phyloP scores from a whole-genome alignment of 1,140 invertebrate species.

The Drosophila ogumai region DNA sequence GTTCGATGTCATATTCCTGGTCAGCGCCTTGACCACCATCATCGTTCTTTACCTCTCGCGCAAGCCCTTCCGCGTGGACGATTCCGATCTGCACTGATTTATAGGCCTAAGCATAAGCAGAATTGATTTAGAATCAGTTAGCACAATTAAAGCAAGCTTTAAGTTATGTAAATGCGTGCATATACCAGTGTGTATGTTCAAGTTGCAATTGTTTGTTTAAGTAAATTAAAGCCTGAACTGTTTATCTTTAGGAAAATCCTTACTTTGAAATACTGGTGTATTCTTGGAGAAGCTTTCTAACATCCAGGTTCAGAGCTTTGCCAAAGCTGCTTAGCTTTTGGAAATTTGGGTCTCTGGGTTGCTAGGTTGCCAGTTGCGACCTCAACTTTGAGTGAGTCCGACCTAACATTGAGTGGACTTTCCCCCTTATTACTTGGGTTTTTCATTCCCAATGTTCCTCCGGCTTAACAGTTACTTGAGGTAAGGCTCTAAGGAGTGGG shows the following conservation, averaged over 20 bases:
- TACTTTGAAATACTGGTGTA: not conserved
- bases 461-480: slow-evolving; percentile 31
- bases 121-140: slow-evolving; percentile 61
- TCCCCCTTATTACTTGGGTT: not conserved
- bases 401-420: slow-evolving; percentile 12
- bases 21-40: slow-evolving; percentile 98
- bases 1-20: slow-evolving; percentile 99
- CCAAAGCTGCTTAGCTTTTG: slow-evolving; percentile 31
- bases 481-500: slow-evolving; percentile 10
- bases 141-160: slow-evolving; percentile 56
- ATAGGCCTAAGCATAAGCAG: slow-evolving; percentile 46
- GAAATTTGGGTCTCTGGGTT: slow-evolving; percentile 41
- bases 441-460: slow-evolving; percentile 31
- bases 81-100: slow-evolving; percentile 66
- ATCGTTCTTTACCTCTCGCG: slow-evolving; percentile 93
- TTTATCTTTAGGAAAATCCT: slow-evolving; percentile 32
- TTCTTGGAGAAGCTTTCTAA: slow-evolving; percentile 1
- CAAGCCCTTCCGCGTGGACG: slow-evolving; percentile 71
- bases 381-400: slow-evolving; percentile 40
- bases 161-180: slow-evolving; percentile 59
- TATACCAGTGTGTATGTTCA: slow-evolving; percentile 57
- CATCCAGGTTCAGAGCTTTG: slow-evolving; percentile 7
- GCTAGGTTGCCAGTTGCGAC: slow-evolving; percentile 42
- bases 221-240: slow-evolving; percentile 46
- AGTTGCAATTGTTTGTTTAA: slow-evolving; percentile 51